Evolutionary conservation across 2,888 invertebrate genomes (phyloP).

Genomic region (Rhagonycha lutea): DNA sequence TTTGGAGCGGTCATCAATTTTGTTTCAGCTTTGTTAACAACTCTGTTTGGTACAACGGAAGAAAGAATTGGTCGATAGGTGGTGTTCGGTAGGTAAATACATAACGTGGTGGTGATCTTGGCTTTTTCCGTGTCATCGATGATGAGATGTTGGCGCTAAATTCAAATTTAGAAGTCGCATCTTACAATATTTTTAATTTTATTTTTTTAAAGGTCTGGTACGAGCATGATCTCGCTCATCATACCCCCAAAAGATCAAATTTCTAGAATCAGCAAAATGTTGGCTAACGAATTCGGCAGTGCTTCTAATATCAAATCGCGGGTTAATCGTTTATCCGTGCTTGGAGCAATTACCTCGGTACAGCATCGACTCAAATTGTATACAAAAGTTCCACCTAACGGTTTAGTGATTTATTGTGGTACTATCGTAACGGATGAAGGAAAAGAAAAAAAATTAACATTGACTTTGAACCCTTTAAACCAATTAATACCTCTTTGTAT

Average conservation of each 20-base stretch:
- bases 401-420: conserved; percentile 99
- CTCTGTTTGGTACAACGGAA: too few relatives aligned
- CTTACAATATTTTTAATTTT: too few relatives aligned
- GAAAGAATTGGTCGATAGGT: too few relatives aligned
- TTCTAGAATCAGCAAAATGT: conserved; percentile 99
- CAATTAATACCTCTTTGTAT: conserved; percentile 98
- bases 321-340: conserved; percentile 96
- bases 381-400: conserved; percentile 99
- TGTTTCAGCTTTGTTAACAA: too few relatives aligned
- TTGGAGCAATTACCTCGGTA: conserved; percentile 99
- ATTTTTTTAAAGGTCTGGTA: conserved; percentile 85
- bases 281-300: conserved; percentile 99
- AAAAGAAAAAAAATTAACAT: conserved; percentile 99
- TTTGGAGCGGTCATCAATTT: too few relatives aligned
- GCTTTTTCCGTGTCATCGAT: too few relatives aligned
- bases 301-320: conserved; percentile 99
- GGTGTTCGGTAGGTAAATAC: too few relatives aligned
- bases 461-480: conserved; percentile 99
- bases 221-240: conserved; percentile 99
- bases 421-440: conserved; percentile 99
- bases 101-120: too few relatives aligned
- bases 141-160: too few relatives aligned
- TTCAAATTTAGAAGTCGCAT: too few relatives aligned
- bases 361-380: conserved; percentile 98
- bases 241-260: conserved; percentile 99